Percentiles rank a stretch among this genome's conserved stretches.
These are phyloP conservation scores for Platycnemis pennipes DNA, from an alignment of 2,888 invertebrate species.

Conservation along the genomic window DNA sequence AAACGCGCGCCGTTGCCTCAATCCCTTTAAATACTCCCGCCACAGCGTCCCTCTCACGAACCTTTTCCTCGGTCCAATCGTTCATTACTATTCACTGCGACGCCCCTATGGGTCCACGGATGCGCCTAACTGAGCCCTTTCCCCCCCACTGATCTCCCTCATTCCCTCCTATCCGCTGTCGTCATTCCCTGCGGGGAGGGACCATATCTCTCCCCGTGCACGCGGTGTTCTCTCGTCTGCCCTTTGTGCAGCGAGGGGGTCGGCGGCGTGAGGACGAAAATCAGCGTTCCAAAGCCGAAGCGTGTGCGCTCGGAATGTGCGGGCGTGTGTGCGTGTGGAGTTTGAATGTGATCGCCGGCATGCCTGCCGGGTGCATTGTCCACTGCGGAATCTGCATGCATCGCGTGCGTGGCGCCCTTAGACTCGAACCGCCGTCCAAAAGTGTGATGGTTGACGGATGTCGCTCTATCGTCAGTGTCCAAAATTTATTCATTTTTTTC, in stretches of 20 bases:
- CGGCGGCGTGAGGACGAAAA: too few relatives aligned
- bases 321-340: background rate
- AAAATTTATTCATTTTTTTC: too few relatives aligned
- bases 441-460: background rate
- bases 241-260: too few relatives aligned
- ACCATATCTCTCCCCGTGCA: background rate
- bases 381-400: background rate
- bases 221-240: background rate
- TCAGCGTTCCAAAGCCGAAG: too few relatives aligned
- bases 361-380: background rate
- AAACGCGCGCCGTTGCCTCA: too few relatives aligned
- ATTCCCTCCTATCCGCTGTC: too few relatives aligned
- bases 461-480: background rate
- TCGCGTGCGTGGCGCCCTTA: background rate
- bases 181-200: too few relatives aligned
- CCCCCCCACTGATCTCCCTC: background rate
- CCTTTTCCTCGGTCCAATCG: background rate
- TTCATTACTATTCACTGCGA: slow-evolving; percentile 11
- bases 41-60: background rate
- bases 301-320: background rate
- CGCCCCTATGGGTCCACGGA: background rate
- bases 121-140: background rate
- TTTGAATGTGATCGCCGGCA: background rate
- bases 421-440: background rate
- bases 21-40: too few relatives aligned